Evolutionary conservation across 1,140 invertebrate genomes (phyloP), one percentile per base, ranked within the genome.

Genomic region (Laupala kohalensis): DNA sequence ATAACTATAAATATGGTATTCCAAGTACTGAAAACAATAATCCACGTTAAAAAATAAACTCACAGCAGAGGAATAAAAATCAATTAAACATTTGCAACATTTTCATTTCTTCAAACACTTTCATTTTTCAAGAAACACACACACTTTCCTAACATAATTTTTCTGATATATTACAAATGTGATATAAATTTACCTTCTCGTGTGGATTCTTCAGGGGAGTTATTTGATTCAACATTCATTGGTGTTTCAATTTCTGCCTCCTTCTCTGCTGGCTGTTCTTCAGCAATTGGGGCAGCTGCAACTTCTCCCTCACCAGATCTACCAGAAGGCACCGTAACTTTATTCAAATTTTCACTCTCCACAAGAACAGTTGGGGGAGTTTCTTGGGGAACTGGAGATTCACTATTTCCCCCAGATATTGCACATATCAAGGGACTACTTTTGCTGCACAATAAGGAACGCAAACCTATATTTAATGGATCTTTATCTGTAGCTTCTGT

Each of bases 301-400:
- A 19, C 9, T 53, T 53, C 37, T 9, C 37, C 37, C 4, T 53
- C 37, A n/a, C n/a, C n/a, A 53, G 37, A 53, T 2, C 9, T 19
- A 53, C 37, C 19, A n/a, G n/a, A n/a, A n/a, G n/a, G n/a, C n/a
- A n/a, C n/a, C n/a, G n/a, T n/a, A n/a, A n/a, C n/a, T n/a, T n/a
- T n/a, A n/a, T n/a, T n/a, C n/a, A n/a, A n/a, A n/a, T 69, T 70
- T 73, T 4, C 69, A 67, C 2, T 69, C 68, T 24, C 69, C 67
- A 63, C 66, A 70, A 5, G n/a, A n/a, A n/a, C n/a, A n/a, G n/a
- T n/a, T n/a, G n/a, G n/a, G n/a, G n/a, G n/a, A n/a, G n/a, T n/a
- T n/a, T n/a, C n/a, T n/a, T n/a, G n/a, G n/a, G n/a, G n/a, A n/a
- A n/a, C n/a, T n/a, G n/a, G n/a, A n/a, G n/a, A n/a, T n/a, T 69